Conservation (phyloP, 2,113 vertebrate species). For the Carassius gibelio region DNA sequence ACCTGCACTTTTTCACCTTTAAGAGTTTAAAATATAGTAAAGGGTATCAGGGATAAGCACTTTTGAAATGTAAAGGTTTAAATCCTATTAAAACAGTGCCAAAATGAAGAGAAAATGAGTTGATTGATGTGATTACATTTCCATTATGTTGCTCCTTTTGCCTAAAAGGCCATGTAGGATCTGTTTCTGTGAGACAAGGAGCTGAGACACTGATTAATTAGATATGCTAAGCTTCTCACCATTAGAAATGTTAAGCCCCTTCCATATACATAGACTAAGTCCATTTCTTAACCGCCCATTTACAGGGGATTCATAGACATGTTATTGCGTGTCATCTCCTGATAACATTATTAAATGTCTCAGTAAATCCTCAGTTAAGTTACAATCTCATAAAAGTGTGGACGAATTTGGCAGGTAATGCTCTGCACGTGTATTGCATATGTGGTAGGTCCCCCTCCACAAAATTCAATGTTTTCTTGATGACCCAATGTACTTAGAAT, state of each 20-base stretch:
- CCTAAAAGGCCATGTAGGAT: slow-evolving; percentile 51
- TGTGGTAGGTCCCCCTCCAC: background rate
- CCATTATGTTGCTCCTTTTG: slow-evolving; percentile 50
- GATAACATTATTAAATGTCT: slow-evolving; percentile 35
- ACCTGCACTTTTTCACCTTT: background rate
- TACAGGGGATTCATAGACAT: slow-evolving; percentile 31
- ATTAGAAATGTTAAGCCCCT: slow-evolving; percentile 46
- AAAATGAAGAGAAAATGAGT: slow-evolving; percentile 36
- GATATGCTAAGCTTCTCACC: slow-evolving; percentile 43
- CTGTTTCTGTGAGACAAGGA: slow-evolving; percentile 52
- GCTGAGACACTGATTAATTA: slow-evolving; percentile 49
- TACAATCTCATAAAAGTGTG: slow-evolving; percentile 24
- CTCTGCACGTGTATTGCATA: background rate
- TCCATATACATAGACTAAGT: slow-evolving; percentile 38
- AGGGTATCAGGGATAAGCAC: slow-evolving; percentile 23
- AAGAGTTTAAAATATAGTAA: slow-evolving; percentile 13
- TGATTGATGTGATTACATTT: slow-evolving; percentile 54
- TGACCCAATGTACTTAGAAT: background rate
- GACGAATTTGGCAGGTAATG: background rate
- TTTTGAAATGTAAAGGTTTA: slow-evolving; percentile 51
- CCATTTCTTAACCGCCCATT: slow-evolving; percentile 12
- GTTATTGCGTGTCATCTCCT: slow-evolving; percentile 33
- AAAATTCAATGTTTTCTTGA: background rate
- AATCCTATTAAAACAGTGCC: slow-evolving; percentile 45
- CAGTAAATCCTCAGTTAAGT: background rate